phyloP scores from a whole-genome alignment of 23 tunicate species.

The Trididemnum miniatum region DNA sequence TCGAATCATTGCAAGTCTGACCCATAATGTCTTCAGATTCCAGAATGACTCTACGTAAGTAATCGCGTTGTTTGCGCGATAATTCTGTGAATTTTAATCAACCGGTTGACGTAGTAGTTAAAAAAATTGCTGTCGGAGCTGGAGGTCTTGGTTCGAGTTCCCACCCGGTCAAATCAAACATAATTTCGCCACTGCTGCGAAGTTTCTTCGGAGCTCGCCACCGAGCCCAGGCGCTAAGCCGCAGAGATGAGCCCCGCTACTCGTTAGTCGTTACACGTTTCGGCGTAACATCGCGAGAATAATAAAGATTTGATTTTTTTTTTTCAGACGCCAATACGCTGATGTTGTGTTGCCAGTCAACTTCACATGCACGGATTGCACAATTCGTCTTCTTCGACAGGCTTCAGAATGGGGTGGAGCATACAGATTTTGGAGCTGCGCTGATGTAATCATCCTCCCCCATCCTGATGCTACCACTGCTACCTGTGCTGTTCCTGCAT shows the following conservation, averaged over 20 bases:
- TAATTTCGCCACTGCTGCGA: no score
- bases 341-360: slow-evolving; percentile 55
- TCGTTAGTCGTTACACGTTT: no score
- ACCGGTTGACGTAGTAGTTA: no score
- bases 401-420: slow-evolving; percentile 78
- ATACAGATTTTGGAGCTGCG: slow-evolving; percentile 90
- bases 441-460: slow-evolving; percentile 69
- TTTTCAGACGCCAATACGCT: slow-evolving; percentile 64
- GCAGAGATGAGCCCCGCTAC: no score
- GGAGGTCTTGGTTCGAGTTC: no score
- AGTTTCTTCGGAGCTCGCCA: no score
- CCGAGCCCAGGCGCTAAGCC: no score
- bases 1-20: slow-evolving; percentile 40
- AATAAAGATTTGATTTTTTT: no score
- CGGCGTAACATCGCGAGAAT: no score
- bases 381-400: slow-evolving; percentile 64
- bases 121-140: no score
- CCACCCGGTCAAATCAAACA: no score
- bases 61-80: not conserved
- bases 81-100: no score
- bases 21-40: slow-evolving; percentile 49
- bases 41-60: slow-evolving; percentile 88
- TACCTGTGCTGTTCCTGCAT: slow-evolving; percentile 15
- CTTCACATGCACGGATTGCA: slow-evolving; percentile 57
- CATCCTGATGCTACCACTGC: slow-evolving; percentile 37